Percentiles rank a stretch among this genome's conserved stretches.
These are phyloP conservation scores for Mimumesa dahlbomi DNA, from an alignment of 2,888 invertebrate species.

Conservation along the genomic window DNA sequence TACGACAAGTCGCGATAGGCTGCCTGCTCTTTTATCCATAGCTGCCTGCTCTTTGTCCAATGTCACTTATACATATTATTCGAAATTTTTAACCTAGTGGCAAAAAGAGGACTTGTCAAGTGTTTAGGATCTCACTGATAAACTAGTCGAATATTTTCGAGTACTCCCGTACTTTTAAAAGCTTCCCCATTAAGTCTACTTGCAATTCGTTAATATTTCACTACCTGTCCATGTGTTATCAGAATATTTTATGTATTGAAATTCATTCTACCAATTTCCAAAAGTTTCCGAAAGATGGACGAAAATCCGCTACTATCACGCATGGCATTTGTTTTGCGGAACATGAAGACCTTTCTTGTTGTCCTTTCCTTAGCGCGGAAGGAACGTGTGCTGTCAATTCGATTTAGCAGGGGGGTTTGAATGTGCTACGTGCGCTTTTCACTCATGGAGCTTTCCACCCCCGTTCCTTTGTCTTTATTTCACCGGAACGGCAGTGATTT, in stretches of 20 bases:
- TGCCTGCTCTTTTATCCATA: conserved; percentile 11
- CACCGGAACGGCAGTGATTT: conserved; percentile 72
- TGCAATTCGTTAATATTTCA: no score
- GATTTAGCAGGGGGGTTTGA: conserved; percentile 58
- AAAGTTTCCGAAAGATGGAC: background rate
- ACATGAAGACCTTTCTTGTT: conserved; percentile 12
- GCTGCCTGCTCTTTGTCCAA: conserved; percentile 30
- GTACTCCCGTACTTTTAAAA: no score
- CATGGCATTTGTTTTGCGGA: conserved; percentile 20
- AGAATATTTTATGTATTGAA: no score
- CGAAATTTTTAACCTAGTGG: no score
- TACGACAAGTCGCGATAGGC: conserved; percentile 51
- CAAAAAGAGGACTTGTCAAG: no score
- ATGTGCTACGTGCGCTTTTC: conserved; percentile 58
- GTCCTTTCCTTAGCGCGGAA: conserved; percentile 18
- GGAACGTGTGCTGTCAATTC: conserved; percentile 55
- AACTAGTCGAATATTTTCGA: no score
- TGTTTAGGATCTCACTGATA: no score
- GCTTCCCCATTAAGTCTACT: no score
- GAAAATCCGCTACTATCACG: background rate
- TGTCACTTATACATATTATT: no score
- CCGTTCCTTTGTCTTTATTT: conserved; percentile 60
- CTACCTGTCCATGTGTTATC: no score
- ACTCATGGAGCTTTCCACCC: conserved; percentile 17
- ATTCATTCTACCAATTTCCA: no score